These are phyloP conservation scores for Phymastichus coffea DNA, from an alignment of 1,140 invertebrate genomes.

Conservation along the genomic window DNA sequence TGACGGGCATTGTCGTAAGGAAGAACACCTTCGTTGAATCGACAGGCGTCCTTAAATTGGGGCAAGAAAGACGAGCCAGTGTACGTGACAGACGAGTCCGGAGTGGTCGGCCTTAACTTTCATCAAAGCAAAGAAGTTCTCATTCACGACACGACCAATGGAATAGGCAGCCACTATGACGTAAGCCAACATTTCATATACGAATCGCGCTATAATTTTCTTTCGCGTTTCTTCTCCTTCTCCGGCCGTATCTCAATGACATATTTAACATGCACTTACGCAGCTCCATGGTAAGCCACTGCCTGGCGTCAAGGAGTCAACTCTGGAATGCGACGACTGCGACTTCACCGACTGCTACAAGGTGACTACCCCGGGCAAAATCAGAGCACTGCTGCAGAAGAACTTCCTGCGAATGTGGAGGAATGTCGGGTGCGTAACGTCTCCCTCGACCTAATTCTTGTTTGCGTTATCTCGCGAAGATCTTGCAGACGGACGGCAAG, in stretches of 20 bases:
- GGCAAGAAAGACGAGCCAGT: slow-evolving; percentile 79
- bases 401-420: slow-evolving; percentile 91
- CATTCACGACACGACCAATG: slow-evolving; percentile 73
- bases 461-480: too few species aligned
- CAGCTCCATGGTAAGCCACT: slow-evolving; percentile 62
- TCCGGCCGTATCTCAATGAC: not conserved
- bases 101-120: slow-evolving; percentile 83
- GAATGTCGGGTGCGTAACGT: slow-evolving; percentile 76
- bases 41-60: slow-evolving; percentile 72
- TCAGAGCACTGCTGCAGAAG: slow-evolving; percentile 83
- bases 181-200: slow-evolving; percentile 40
- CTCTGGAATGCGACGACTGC: slow-evolving; percentile 61
- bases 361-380: slow-evolving; percentile 68
- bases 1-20: too few species aligned
- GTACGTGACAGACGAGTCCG: slow-evolving; percentile 79
- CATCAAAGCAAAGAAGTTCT: slow-evolving; percentile 86
- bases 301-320: slow-evolving; percentile 51
- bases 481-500: too few species aligned
- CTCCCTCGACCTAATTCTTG: too few species aligned
- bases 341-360: slow-evolving; percentile 60
- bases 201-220: not conserved
- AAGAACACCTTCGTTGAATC: too few species aligned
- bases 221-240: slow-evolving; percentile 5
- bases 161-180: slow-evolving; percentile 57
- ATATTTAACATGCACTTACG: too few species aligned